Evolutionary conservation across 2,113 vertebrate genomes (phyloP), one percentile per base, ranked within the genome.

Genomic region (Alces alces): DNA sequence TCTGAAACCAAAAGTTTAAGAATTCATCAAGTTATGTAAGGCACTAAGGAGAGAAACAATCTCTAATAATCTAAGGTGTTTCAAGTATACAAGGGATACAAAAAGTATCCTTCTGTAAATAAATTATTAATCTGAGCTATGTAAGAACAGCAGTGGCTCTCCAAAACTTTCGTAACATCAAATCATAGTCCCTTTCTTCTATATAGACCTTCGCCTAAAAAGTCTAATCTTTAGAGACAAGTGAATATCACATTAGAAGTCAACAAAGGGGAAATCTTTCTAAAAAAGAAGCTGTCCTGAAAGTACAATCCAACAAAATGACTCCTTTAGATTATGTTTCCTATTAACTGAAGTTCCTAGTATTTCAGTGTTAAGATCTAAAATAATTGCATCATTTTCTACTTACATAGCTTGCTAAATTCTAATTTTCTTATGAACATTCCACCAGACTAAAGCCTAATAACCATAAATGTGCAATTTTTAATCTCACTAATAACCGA

Each of bases 171-270:
- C 33, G 17, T 70, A 80, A 89, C 23, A 60, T 93, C 54, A 66
- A 91, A 47, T 84, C 50, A 70, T 3, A 84, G 30, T 57, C 14
- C 15, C 60, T 93, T 96, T 88, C 78, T 85, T 96, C 43, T 60
- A n/a, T 23, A 85, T 1, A 64, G 50, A 93, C 5, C 15, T 95
- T 76, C n/a, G 50, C 21, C 47, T 87, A 64, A 89, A 91, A 85
- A 39, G 66, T 8, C 17, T 52, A 54, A 27, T 6, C 23, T 93
- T 86, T 57, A 50, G 12, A 97, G 25, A 95, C 23, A 78, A 92
- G 15, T 96, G 23, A 88, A 95, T 85, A 76, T 93, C 66, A 86
- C 30, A 54, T 5, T 39, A 95, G 25, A 97, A 89, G 30, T 94
- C 78, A 95, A 92, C 12, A 78, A 85, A 88, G 4, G 50, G 14